Percentiles rank a stretch among this genome's conserved stretches.
Evolutionary conservation across 2,113 vertebrate genomes (phyloP).

Genomic region (Callopanchax toddi): DNA sequence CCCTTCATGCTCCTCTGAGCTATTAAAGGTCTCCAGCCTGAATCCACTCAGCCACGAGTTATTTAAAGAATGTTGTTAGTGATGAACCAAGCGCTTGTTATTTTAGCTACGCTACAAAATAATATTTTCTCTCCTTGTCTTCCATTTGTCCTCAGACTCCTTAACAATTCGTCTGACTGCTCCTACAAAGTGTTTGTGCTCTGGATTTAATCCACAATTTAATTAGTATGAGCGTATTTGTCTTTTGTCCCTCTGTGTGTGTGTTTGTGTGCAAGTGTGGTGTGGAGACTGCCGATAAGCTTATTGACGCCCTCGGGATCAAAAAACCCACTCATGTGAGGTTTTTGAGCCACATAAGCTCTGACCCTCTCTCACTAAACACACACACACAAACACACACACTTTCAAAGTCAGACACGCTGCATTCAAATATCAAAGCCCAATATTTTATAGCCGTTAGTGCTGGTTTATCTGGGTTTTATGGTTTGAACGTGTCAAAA

Average conservation of each 20-base stretch:
- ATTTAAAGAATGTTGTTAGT: constrained; percentile 56
- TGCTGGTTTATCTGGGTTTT: background rate
- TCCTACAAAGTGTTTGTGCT: constrained; percentile 2
- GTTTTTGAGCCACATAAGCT: constrained; percentile 21
- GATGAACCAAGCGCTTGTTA: constrained; percentile 51
- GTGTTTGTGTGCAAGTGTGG: background rate
- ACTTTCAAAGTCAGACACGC: background rate
- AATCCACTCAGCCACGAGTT: constrained; percentile 52
- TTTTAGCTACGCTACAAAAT: constrained; percentile 17
- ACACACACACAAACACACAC: constrained; percentile 5
- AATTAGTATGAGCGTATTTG: constrained; percentile 16
- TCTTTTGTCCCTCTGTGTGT: background rate
- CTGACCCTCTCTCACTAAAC: background rate
- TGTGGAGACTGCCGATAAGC: constrained; percentile 24
- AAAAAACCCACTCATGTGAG: constrained; percentile 30
- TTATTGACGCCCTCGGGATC: constrained; percentile 31
- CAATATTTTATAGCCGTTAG: background rate
- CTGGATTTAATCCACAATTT: constrained; percentile 18
- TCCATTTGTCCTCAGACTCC: background rate
- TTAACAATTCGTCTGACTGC: background rate
- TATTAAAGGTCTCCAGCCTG: constrained; percentile 57
- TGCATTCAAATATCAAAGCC: constrained; percentile 16
- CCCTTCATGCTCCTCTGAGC: constrained; percentile 22
- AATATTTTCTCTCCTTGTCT: constrained; percentile 2
- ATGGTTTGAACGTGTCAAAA: background rate